Evolutionary conservation across 2,888 invertebrate species (phyloP), one percentile per base, ranked within the genome.

Genomic region (Mythimna vitellina): DNA sequence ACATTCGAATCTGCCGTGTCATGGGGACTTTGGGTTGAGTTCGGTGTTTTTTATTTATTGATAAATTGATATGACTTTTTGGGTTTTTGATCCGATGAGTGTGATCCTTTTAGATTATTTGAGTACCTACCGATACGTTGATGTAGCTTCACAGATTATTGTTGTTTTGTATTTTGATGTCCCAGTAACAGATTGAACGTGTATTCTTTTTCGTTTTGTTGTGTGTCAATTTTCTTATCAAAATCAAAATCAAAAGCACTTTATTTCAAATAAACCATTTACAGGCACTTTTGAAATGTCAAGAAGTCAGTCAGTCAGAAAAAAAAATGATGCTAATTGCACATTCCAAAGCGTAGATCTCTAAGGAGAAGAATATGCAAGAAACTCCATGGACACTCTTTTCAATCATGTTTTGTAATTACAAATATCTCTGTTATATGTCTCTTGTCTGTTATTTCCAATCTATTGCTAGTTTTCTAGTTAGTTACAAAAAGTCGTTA

Each of bases 31-130:
- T 29, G 64, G 46, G 67, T 56, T 63, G 57, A 61, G 60, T 70
- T 38, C 53, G 67, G 56, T 63, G 46, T 66, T 64, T 69, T 73
- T 77, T 73, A 77, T 73, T 73, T 73, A 80, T 81, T 81, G 81
- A 73, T 74, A 70, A 68, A 76, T 80, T 64, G 65, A 66, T 70
- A 70, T 66, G 67, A 70, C 70, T 67, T 70, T 64, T 76, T 56
- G 57, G 69, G 63, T 29, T 64, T 77, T 42, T 73, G 67, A 70
- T 70, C 67, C 70, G 58, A 65, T 76, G 63, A 65, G 51, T 70
- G 63, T 71, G 78, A 72, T 77, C 60, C 68, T 66, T 76, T 54
- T 17, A 49, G 17, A 57, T 70, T 62, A 57, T 77, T 77, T 66
- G 35, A 54, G 53, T 56, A 38, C 62, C 72, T 74, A 29, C 70